Evolutionary conservation across 2,113 vertebrate genomes (phyloP).

Genomic region (Epinephelus cyanopodus): DNA sequence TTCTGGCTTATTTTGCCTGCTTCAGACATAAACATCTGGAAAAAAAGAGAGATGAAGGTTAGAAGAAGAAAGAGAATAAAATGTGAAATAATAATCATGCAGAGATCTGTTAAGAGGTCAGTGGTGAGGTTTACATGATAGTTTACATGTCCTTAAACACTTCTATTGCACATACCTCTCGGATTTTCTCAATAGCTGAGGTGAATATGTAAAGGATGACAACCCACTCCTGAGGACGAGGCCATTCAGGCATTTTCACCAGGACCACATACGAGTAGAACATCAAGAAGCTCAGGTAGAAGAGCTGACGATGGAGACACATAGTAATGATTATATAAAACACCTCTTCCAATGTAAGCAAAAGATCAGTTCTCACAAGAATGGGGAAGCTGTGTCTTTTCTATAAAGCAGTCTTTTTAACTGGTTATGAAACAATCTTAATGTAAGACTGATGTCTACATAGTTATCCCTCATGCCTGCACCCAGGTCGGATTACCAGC

Average conservation of each 20-base stretch:
- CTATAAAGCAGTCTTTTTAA: too few species aligned
- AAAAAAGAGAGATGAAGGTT: background rate
- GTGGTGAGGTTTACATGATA: background rate
- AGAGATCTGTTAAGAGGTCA: background rate
- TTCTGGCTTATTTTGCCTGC: constrained; percentile 98
- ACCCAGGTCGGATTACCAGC: too few species aligned
- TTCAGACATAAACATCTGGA: constrained; percentile 98
- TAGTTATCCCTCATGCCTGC: too few species aligned
- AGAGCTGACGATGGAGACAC: constrained; percentile 84
- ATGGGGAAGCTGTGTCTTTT: background rate
- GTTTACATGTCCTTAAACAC: background rate
- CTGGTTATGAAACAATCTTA: too few species aligned
- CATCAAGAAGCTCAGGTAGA: constrained; percentile 97
- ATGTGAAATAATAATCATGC: background rate
- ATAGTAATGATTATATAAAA: background rate
- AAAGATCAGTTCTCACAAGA: background rate
- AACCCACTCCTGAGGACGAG: constrained; percentile 95
- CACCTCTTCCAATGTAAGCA: background rate
- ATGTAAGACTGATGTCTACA: too few species aligned
- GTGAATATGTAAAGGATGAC: constrained; percentile 99
- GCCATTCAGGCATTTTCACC: constrained; percentile 90
- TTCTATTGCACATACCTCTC: constrained; percentile 87
- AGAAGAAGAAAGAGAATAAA: background rate
- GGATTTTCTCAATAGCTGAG: constrained; percentile 95
- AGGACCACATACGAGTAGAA: constrained; percentile 96